Conservation (phyloP, 1,140 invertebrate species). For the Meloidogyne hapla region DNA sequence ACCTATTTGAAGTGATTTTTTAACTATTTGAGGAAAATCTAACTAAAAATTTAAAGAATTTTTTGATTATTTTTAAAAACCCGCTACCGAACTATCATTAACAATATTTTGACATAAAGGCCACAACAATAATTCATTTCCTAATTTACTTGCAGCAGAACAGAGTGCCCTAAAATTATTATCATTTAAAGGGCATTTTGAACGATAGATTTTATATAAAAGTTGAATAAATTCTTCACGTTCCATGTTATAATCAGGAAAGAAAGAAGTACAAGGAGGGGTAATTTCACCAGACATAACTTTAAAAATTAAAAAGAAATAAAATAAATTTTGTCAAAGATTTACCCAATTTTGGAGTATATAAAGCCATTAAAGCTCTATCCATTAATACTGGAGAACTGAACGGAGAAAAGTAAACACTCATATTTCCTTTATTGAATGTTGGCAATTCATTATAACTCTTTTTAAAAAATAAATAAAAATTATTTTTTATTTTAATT, state of each 20-base stretch:
- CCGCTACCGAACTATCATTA: neutral
- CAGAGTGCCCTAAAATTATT: neutral
- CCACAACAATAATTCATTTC: neutral
- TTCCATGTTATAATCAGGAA: neutral
- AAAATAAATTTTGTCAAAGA: neutral
- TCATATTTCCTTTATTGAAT: neutral
- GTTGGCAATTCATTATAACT: neutral
- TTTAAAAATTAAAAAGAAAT: neutral
- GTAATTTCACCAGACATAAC: neutral
- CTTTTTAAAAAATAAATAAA: neutral
- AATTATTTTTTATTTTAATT: neutral
- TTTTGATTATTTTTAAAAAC: neutral
- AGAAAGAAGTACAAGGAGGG: neutral
- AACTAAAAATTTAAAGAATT: neutral
- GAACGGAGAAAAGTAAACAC: neutral
- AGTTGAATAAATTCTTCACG: neutral
- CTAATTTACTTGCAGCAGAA: neutral
- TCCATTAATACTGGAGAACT: neutral
- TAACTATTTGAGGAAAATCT: neutral
- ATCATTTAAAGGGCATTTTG: conserved; percentile 3
- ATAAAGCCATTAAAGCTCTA: neutral
- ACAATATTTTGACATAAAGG: neutral
- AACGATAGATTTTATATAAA: neutral
- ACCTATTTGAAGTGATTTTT: neutral
- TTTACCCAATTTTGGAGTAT: neutral